Conservation (phyloP, 2,113 vertebrate genomes). For the Anolis carolinensis region DNA sequence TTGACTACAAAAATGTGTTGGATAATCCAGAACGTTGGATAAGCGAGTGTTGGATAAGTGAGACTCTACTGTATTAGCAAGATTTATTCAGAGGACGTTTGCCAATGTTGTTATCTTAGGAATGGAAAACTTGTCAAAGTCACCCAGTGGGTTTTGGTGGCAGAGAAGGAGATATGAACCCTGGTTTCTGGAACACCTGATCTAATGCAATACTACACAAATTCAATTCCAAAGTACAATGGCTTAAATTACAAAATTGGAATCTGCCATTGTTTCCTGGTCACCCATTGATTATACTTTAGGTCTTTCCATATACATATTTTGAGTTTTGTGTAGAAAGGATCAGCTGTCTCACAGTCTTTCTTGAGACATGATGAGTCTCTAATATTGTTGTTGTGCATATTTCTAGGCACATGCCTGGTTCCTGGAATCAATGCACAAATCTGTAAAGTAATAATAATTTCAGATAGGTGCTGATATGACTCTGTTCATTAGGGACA, state of each 20-base stretch:
- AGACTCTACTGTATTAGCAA: too few relatives aligned
- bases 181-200: too few relatives aligned
- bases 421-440: slow-evolving; percentile 20
- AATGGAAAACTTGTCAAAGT: too few relatives aligned
- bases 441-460: background rate
- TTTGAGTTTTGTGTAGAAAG: background rate
- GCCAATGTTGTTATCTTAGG: too few relatives aligned
- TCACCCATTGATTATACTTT: background rate
- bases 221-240: background rate
- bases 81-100: too few relatives aligned
- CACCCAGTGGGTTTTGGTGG: too few relatives aligned
- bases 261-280: background rate
- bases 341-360: background rate
- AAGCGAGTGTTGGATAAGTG: too few relatives aligned
- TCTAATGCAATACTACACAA: too few relatives aligned
- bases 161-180: too few relatives aligned
- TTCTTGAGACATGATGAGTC: background rate
- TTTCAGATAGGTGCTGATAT: slow-evolving; percentile 3
- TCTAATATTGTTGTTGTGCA: background rate
- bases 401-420: slow-evolving; percentile 19
- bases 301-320: slow-evolving; percentile 4
- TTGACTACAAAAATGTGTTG: too few relatives aligned
- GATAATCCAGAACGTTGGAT: too few relatives aligned
- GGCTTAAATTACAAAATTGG: background rate
- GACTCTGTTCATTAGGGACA: background rate